phyloP scores from a whole-genome alignment of 2,113 vertebrate genomes.

The Alectura lathami region DNA sequence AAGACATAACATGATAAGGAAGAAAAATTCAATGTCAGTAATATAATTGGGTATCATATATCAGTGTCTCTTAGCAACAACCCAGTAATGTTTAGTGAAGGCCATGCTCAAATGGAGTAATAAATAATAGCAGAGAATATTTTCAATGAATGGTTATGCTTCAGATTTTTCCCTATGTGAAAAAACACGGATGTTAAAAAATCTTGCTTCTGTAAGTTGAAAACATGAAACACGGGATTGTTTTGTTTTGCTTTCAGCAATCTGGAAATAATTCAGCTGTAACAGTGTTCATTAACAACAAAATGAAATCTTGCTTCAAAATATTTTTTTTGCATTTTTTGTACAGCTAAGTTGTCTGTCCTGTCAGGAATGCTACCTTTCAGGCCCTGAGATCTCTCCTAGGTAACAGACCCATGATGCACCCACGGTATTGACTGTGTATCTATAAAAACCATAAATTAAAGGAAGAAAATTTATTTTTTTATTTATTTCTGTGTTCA shows the following conservation, averaged over 20 bases:
- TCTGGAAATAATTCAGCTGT: neutral
- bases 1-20: slow-evolving; percentile 17
- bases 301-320: neutral
- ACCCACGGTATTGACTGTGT: neutral
- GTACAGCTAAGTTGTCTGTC: neutral
- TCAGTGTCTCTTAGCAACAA: slow-evolving; percentile 53
- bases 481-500: neutral
- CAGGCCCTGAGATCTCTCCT: neutral
- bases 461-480: neutral
- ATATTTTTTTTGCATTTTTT: neutral
- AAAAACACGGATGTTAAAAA: neutral
- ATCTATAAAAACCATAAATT: neutral
- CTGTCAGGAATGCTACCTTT: neutral
- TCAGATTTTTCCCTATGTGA: neutral
- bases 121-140: slow-evolving; percentile 18
- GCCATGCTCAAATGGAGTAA: neutral
- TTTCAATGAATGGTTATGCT: neutral
- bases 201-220: neutral
- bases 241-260: neutral
- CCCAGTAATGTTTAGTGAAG: neutral
- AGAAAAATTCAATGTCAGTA: slow-evolving; percentile 42
- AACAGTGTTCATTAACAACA: neutral
- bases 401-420: neutral
- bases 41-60: slow-evolving; percentile 28
- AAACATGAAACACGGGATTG: neutral